Base-by-base conservation (phyloP, 2,888 invertebrate species). In the Petrolisthes manimaculis region DNA sequence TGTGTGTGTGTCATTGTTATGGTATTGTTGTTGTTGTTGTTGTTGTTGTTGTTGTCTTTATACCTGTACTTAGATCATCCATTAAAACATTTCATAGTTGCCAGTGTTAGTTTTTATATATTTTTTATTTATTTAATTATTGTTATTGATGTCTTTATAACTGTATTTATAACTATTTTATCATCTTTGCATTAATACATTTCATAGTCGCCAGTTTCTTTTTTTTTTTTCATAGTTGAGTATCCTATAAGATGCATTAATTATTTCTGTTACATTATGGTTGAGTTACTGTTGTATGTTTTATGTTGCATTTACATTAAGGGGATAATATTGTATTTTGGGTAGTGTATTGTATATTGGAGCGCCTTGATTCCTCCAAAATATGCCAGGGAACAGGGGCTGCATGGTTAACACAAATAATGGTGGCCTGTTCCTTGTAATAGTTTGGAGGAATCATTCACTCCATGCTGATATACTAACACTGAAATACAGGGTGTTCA, bases 1-100 rank as follows among this genome's bases (percentile, higher is more conserved):
- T 86, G 12, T 37, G 86, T 86, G 12, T 37, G 24, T 14, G 37
- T 74, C 37, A 37, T 61, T 61, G 61, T 61, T 61, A 61, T 12
- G 18, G 61, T 61, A 18, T 61, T 61, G 12, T 61, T 61, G 3
- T 61, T 61, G 14, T 61, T 9, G 61, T 61, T 61, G 14, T 9
- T 6, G 14, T 61, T 61, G 8, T 61, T 14, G 6, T 18, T 61
- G 37, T 1, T 37, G 37, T 37, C 37, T 37, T 37, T 37, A 37
- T 37, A 37, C 0, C 37, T 37, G 37, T 37, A 37, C 37, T 37
- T 37, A 2, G 37, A 37, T 37, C 37, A 0, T 37, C 1, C 37
- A 37, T 37, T 37, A 37, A 37, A 1, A 37, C 37, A 37, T 37
- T 37, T 61, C 18, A 18, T 3, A 12, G 18, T 61, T 12, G 61